Conservation (phyloP, 37 sponge, comb jelly and placozoan species). For the Ianthella basta region DNA sequence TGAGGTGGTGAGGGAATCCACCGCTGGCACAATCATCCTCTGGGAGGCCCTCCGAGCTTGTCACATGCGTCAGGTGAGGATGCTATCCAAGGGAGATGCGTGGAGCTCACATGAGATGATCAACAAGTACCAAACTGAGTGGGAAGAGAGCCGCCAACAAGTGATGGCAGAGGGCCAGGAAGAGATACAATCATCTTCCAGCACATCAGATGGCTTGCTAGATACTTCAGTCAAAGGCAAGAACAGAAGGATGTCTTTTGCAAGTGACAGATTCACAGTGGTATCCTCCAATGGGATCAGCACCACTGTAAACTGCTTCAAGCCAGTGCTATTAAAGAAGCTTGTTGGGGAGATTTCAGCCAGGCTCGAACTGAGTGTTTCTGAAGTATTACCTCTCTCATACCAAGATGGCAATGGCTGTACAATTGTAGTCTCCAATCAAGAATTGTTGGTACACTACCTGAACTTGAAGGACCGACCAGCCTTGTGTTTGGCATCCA, state of each 20-base stretch:
- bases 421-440: not conserved
- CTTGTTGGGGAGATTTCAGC: not conserved
- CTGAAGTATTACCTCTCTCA: not conserved
- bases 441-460: not conserved
- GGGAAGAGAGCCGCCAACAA: not conserved
- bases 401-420: not conserved
- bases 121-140: not conserved
- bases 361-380: not conserved
- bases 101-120: constrained; percentile 19
- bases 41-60: constrained; percentile 31
- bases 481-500: too few relatives aligned
- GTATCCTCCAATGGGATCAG: not conserved
- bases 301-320: not conserved
- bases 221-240: too few relatives aligned
- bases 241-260: not conserved
- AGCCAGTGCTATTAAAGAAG: constrained; percentile 14
- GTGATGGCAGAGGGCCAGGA: not conserved
- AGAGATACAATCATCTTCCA: too few relatives aligned
- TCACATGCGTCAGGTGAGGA: constrained; percentile 59
- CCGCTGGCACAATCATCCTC: constrained; percentile 18
- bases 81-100: constrained; percentile 17
- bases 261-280: not conserved
- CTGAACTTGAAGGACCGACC: constrained; percentile 3
- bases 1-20: not conserved
- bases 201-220: too few relatives aligned